phyloP scores from a whole-genome alignment of 1,140 invertebrate genomes.

The Sweltsa coloradensis region DNA sequence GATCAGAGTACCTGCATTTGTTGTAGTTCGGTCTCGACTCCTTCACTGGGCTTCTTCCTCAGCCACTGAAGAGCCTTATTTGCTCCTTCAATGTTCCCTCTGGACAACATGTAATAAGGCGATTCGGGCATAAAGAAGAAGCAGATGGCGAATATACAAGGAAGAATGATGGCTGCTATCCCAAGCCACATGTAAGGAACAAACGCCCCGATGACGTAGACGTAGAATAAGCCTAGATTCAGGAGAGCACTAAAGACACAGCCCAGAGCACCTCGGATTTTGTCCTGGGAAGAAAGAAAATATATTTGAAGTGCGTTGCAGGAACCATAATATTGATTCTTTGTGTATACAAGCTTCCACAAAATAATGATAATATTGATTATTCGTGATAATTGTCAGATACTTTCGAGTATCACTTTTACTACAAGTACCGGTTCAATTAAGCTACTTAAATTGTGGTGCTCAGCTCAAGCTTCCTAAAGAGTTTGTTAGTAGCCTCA shows the following conservation, averaged over 20 bases:
- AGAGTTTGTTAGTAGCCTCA: no score
- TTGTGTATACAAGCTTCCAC: no score
- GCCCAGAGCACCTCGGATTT: constrained; percentile 61
- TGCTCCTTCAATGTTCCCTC: constrained; percentile 46
- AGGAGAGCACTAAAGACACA: constrained; percentile 70
- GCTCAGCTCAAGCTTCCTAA: no score
- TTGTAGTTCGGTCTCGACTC: constrained; percentile 46
- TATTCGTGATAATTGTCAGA: no score
- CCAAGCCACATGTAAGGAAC: constrained; percentile 52
- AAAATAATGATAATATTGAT: no score
- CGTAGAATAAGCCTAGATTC: constrained; percentile 58
- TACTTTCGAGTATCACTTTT: no score
- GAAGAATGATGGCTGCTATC: constrained; percentile 44
- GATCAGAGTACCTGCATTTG: constrained; percentile 40
- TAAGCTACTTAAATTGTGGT: no score
- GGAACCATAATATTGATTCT: no score
- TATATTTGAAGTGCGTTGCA: no score
- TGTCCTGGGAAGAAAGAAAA: constrained; percentile 32
- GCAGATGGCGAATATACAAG: constrained; percentile 43
- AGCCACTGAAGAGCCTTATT: constrained; percentile 48
- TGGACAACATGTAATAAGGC: constrained; percentile 53
- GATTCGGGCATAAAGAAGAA: constrained; percentile 71
- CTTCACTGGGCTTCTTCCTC: constrained; percentile 39
- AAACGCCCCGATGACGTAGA: constrained; percentile 63
- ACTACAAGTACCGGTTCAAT: no score